Evolutionary conservation across 1,140 invertebrate genomes (phyloP).

Genomic region (Adelges cooleyi): DNA sequence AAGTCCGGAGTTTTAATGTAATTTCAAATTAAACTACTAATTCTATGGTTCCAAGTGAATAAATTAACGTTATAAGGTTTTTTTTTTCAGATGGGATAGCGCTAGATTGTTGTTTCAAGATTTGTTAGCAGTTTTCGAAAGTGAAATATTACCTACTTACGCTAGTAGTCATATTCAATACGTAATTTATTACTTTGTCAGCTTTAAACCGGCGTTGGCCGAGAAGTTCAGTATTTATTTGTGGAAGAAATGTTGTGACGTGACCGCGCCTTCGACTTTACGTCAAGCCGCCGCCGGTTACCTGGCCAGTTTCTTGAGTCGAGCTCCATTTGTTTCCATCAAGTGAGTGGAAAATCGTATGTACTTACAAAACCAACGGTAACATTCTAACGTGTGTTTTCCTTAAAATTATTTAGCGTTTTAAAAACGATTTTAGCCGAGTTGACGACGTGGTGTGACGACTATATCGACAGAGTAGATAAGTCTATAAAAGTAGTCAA

Average conservation of each 20-base stretch:
- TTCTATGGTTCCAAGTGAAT: background rate
- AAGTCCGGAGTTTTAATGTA: conserved; percentile 31
- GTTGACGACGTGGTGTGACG: conserved; percentile 59
- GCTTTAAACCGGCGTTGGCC: conserved; percentile 50
- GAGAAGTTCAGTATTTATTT: conserved; percentile 58
- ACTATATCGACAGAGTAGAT: conserved; percentile 55
- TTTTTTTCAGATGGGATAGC: conserved; percentile 36
- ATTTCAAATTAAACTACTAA: background rate
- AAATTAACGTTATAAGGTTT: background rate
- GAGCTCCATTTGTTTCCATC: conserved; percentile 53
- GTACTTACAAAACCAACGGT: too few species aligned
- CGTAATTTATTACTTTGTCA: conserved; percentile 62
- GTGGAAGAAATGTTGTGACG: conserved; percentile 61
- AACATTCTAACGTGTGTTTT: background rate
- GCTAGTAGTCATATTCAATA: conserved; percentile 66
- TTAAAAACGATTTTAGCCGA: conserved; percentile 51
- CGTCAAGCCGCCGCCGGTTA: conserved; percentile 60
- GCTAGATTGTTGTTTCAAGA: conserved; percentile 35
- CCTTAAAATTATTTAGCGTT: conserved; percentile 42
- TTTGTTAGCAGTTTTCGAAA: conserved; percentile 49
- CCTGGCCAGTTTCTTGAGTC: conserved; percentile 60
- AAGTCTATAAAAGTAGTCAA: conserved; percentile 40
- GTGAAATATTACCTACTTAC: conserved; percentile 58
- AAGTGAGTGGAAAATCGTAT: conserved; percentile 41
- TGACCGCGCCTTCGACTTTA: conserved; percentile 50